These are phyloP conservation scores for Mythimna albipuncta DNA, from an alignment of 2,888 invertebrate genomes.

Conservation along the genomic window DNA sequence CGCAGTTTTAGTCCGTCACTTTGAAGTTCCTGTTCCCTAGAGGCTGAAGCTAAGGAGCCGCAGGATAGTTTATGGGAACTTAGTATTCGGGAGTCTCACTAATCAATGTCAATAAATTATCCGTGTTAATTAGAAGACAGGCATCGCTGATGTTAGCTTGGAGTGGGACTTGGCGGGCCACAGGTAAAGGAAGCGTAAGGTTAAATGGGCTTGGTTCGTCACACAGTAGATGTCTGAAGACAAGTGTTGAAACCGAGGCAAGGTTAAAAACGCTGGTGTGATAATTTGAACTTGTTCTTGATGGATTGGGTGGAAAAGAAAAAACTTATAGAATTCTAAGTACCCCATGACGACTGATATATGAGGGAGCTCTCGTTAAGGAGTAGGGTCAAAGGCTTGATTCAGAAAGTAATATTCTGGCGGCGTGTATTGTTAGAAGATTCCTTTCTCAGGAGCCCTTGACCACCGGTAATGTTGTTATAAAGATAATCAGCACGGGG, in stretches of 20 bases:
- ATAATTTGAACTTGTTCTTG: not conserved
- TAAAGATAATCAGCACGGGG: not conserved
- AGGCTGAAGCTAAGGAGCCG: not conserved
- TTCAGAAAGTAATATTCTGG: too few relatives aligned
- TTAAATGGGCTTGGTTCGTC: not conserved
- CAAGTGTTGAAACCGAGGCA: not conserved
- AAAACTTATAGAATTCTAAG: not conserved
- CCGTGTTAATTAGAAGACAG: not conserved
- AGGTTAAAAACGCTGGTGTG: not conserved
- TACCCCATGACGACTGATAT: too few relatives aligned
- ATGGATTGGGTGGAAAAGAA: not conserved
- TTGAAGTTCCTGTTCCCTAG: conserved; percentile 43
- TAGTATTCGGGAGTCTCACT: not conserved
- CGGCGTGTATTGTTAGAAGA: too few relatives aligned
- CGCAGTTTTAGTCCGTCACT: conserved; percentile 48
- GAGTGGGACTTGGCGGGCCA: not conserved
- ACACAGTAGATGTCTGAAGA: not conserved
- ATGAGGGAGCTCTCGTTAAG: too few relatives aligned
- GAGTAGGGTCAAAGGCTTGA: too few relatives aligned
- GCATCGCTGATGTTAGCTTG: too few relatives aligned
- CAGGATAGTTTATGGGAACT: conserved; percentile 7
- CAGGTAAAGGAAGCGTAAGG: not conserved
- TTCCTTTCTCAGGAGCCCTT: too few relatives aligned
- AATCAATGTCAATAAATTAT: conserved; percentile 2
- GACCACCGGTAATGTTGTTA: too few relatives aligned